Base-by-base conservation (phyloP, 2,888 invertebrate species). In the Heliconius hortense region DNA sequence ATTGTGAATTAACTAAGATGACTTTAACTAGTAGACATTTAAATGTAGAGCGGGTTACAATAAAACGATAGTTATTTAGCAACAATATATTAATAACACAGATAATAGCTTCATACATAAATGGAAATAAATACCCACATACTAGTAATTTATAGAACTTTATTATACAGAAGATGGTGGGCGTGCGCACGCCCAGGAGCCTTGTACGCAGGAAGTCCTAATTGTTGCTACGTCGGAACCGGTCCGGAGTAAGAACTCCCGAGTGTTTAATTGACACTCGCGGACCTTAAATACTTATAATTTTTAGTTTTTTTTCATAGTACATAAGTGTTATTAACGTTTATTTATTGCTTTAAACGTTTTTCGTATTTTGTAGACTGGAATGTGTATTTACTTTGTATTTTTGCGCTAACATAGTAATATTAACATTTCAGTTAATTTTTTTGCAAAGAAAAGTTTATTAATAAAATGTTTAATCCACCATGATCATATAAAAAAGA, bases 171-270 rank as follows among this genome's bases (percentile, higher is more conserved):
- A 56, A 59, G 70, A 74, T 59, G 59, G 73, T 77, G 63, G 76
- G 77, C 75, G 77, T 72, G 73, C 68, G 66, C 60, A 69, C 68
- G 69, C 60, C 66, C 73, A 48, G 67, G 76, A 75, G 76, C 83
- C 86, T 86, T 83, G 86, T 78, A 66, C 83, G 79, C 87, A 88
- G 91, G 90, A 90, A 89, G 87, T 87, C 87, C 84, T 90, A 90
- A 90, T 91, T 88, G 84, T 86, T 80, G 79, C 79, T 80, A 79
- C 75, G 72, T 68, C n/a, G 39, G 60, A 76, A 75, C 75, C 76
- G 53, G 73, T 75, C 63, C 70, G 24, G 53, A 39, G 59, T 73
- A 66, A 60, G 53, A 64, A 56, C 73, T 70, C 39, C 28, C 13
- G 70, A 69, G 56, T 70, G 59, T 70, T 76, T 60, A 70, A 76